Evolutionary conservation across 2,797 vertebrate genomes (phyloP), one percentile per base, ranked within the genome.

Genomic region (Hyperoplus immaculatus): DNA sequence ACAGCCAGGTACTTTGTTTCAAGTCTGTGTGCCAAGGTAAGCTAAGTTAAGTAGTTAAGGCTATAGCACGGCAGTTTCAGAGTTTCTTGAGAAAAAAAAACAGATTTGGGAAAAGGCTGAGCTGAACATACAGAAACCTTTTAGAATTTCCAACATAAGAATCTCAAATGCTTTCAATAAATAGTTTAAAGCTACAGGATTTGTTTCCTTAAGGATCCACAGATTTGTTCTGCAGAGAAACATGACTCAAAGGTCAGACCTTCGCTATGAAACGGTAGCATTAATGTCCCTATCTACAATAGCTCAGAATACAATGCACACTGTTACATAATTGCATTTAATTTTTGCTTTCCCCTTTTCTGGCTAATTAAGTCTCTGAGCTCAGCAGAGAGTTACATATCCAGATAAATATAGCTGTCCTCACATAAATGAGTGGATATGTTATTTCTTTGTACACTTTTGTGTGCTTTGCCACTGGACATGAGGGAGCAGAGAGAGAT

Each of bases 291-390:
- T 12, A 58, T 83, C 57, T 73, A 69, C 58, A 78, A 75, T 59
- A 75, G 73, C 72, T 56, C 43, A 71, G 68, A 49, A 66, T 76
- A 60, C 58, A 11, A 13, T 49, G 36, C 70, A 68, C 81, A 86
- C 77, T 74, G 79, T 75, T 88, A 78, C 82, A 75, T 91, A 85
- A 88, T 91, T 91, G 64, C 81, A 83, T 89, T 90, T 89, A 73
- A 78, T 84, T 89, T 86, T 85, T 67, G 58, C 56, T 79, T 81
- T 78, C 77, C 80, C 81, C 75, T 87, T 83, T 88, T 91, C 72
- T 83, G 82, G 81, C 88, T 88, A 93, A 93, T 92, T 92, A 92
- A 88, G 83, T 77, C 81, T 81, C 65, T 73, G 82, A 87, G 87
- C 88, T 72, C 76, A 86, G 73, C 62, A 86, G 75, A 91, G 84